These are phyloP conservation scores for Blera fallax DNA, from an alignment of 2,888 invertebrate species.

Conservation along the genomic window DNA sequence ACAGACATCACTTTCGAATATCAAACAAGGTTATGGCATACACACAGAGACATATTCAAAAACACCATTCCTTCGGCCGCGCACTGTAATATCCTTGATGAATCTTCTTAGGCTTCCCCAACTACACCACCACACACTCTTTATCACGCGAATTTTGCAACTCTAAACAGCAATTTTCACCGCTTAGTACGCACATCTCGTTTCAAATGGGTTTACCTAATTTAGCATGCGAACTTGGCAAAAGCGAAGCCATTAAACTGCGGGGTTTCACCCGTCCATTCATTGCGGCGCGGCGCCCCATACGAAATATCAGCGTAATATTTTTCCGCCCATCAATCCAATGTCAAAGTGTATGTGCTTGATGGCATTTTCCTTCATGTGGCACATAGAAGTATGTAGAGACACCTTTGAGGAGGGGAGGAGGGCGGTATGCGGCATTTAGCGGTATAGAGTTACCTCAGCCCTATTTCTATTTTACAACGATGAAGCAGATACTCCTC, in stretches of 20 bases:
- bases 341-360: conserved; percentile 35
- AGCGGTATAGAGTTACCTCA: background rate
- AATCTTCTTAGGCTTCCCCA: background rate
- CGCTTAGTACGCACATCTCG: conserved; percentile 43
- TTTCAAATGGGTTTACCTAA: conserved; percentile 49
- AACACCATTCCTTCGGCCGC: background rate
- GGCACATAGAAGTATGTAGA: background rate
- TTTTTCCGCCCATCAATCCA: conserved; percentile 54
- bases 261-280: background rate
- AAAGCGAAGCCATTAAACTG: conserved; percentile 40
- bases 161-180: conserved; percentile 12
- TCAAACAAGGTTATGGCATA: background rate
- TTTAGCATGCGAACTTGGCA: conserved; percentile 43
- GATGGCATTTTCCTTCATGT: conserved; percentile 13
- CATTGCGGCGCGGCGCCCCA: too few species aligned
- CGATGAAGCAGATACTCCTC: background rate
- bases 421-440: conserved; percentile 21
- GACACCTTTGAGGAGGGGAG: conserved; percentile 11
- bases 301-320: conserved; percentile 7
- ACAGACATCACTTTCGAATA: conserved; percentile 15
- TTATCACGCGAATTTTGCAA: background rate
- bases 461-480: background rate
- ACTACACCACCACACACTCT: background rate
- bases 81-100: conserved; percentile 16
- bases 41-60: background rate